phyloP scores from a whole-genome alignment of 2,113 vertebrate genomes.

The Panurus biarmicus region DNA sequence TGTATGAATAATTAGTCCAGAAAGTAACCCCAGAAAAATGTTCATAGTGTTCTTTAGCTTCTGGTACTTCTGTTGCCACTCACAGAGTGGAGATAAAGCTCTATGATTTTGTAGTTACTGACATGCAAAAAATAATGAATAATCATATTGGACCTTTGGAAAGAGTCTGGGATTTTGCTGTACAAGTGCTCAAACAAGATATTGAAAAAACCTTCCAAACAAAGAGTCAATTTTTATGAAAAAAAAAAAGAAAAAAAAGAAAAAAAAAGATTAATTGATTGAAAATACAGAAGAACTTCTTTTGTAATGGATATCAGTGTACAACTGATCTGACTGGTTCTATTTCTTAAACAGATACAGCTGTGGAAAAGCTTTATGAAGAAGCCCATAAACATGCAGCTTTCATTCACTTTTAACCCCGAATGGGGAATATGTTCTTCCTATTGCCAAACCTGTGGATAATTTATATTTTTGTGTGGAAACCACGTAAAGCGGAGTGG shows the following conservation, averaged over 20 bases:
- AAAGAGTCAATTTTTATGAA: background rate
- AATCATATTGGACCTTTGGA: background rate
- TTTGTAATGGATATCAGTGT: background rate
- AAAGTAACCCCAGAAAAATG: background rate
- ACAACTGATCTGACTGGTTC: background rate
- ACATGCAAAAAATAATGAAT: background rate
- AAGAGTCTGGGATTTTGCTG: background rate
- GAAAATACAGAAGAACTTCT: background rate
- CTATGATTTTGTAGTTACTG: background rate
- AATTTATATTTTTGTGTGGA: background rate
- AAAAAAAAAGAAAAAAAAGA: background rate
- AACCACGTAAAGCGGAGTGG: background rate
- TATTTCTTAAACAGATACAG: constrained; percentile 18
- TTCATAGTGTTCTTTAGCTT: background rate
- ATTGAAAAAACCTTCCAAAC: background rate
- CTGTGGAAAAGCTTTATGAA: background rate
- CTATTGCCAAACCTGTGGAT: background rate
- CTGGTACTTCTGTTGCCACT: background rate
- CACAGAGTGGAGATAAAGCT: background rate
- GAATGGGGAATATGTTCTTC: background rate
- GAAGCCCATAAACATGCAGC: background rate
- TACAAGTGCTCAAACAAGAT: background rate
- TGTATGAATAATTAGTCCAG: background rate
- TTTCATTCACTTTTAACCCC: background rate
- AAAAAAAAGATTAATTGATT: background rate